Evolutionary conservation across 2,888 invertebrate genomes (phyloP), one percentile per base, ranked within the genome.

Genomic region (Lycophotia porphyrea): DNA sequence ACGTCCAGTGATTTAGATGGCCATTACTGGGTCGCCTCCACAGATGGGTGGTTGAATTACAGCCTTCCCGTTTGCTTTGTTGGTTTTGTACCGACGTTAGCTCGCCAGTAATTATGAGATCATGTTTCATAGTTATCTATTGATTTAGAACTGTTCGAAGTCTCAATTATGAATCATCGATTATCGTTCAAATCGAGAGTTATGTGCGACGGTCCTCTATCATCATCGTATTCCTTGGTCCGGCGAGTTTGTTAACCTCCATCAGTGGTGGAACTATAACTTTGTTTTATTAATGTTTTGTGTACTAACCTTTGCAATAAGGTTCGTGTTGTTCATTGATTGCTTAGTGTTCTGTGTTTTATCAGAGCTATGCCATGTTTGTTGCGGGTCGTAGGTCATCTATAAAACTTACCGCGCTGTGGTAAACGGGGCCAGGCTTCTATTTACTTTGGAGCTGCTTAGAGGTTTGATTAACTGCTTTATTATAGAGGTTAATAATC

Each of bases 51-150:
- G 93, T 93, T 94, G 94, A 95, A 94, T 95, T 94, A 95, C 94
- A 91, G 92, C 93, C 93, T 94, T 93, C 93, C 93, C 91, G 92
- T 92, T 90, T 89, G 92, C 93, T 93, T 93, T 94, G 93, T 95
- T 94, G 92, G 92, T 93, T 94, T 95, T 93, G 91, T 93, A 91
- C 92, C 93, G 93, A 91, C 91, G 91, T 92, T 93, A 90, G 90
- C 89, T 91, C 85, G 91, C 90, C 90, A 92, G 93, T 94, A 94
- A 96, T 96, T 96, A 96, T 94, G 93, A 93, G 94, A 95, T 95
- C 95, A 95, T 95, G 94, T 94, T 94, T 94, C 94, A 92, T 94
- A 93, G 92, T 94, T 93, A 93, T 93, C 93, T 93, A 95, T 93
- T 94, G 94, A 94, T 95, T 95, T 93, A 93, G 94, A 94, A 93